phyloP scores from a whole-genome alignment of 2,888 invertebrate genomes.

The Melinaea menophilus region DNA sequence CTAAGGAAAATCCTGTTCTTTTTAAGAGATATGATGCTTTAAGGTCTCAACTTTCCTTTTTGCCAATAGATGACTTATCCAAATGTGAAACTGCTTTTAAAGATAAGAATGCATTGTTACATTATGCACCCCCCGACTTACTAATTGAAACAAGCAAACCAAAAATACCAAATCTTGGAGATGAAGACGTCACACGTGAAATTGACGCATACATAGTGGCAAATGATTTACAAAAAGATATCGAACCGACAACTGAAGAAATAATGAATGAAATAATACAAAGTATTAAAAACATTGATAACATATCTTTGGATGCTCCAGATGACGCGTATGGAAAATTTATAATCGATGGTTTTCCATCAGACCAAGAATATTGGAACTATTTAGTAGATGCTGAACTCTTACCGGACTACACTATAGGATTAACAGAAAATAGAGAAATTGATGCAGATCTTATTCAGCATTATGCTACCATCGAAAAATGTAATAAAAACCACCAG shows the following conservation, averaged over 20 bases:
- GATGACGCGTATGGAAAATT: slow-evolving; percentile 70
- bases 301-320: slow-evolving; percentile 41
- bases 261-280: slow-evolving; percentile 58
- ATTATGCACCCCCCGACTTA: slow-evolving; percentile 62
- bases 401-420: slow-evolving; percentile 76
- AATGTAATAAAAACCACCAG: slow-evolving; percentile 45
- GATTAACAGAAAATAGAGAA: slow-evolving; percentile 73
- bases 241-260: slow-evolving; percentile 63
- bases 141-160: slow-evolving; percentile 44
- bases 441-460: slow-evolving; percentile 52
- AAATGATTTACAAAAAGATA: slow-evolving; percentile 63
- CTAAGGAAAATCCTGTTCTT: slow-evolving; percentile 23
- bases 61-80: slow-evolving; percentile 53
- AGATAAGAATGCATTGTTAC: slow-evolving; percentile 35
- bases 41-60: slow-evolving; percentile 38
- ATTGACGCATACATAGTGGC: slow-evolving; percentile 53
- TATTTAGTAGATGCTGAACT: slow-evolving; percentile 60
- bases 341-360: slow-evolving; percentile 79
- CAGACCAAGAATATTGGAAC: slow-evolving; percentile 69
- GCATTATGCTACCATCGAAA: slow-evolving; percentile 55
- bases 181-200: slow-evolving; percentile 63
- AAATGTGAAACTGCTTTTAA: slow-evolving; percentile 43
- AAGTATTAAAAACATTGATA: slow-evolving; percentile 57
- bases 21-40: slow-evolving; percentile 37
- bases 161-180: slow-evolving; percentile 60